These are phyloP conservation scores for Phyllotreta striolata DNA, from an alignment of 2,888 invertebrate species.

Conservation along the genomic window DNA sequence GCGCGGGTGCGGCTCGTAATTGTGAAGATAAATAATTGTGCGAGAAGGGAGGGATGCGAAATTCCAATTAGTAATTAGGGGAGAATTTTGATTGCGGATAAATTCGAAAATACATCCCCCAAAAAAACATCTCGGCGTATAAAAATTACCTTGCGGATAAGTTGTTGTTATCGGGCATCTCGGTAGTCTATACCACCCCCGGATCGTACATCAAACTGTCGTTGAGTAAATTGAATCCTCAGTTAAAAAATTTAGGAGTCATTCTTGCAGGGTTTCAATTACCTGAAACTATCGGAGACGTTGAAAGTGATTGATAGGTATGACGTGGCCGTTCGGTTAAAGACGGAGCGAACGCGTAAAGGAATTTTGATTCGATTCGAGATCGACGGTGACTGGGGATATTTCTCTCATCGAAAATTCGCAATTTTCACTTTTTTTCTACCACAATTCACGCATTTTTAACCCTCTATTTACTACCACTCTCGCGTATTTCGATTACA, in stretches of 20 bases:
- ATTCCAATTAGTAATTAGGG: no score
- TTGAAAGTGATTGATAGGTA: slow-evolving; percentile 32
- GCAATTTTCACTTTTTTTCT: no score
- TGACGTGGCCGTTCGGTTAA: slow-evolving; percentile 6
- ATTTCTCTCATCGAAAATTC: no score
- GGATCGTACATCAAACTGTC: slow-evolving; percentile 33
- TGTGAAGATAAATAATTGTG: slow-evolving; percentile 16
- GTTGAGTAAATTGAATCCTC: slow-evolving; percentile 32
- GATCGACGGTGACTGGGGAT: not conserved
- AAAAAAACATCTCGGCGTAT: no score
- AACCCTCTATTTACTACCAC: no score
- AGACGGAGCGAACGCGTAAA: slow-evolving; percentile 3
- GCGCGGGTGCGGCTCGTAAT: slow-evolving; percentile 21
- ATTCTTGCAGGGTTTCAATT: slow-evolving; percentile 30
- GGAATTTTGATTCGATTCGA: slow-evolving; percentile 19
- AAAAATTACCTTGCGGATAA: no score
- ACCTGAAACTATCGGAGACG: slow-evolving; percentile 24
- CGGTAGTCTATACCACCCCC: slow-evolving; percentile 5
- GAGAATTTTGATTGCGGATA: no score
- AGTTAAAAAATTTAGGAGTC: slow-evolving; percentile 29
- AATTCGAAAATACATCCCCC: no score
- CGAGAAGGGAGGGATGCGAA: not conserved
- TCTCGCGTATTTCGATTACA: no score
- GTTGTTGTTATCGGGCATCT: not conserved
- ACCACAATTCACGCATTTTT: no score